Evolutionary conservation across 2,113 vertebrate genomes (phyloP).

Genomic region (Callospermophilus lateralis): DNA sequence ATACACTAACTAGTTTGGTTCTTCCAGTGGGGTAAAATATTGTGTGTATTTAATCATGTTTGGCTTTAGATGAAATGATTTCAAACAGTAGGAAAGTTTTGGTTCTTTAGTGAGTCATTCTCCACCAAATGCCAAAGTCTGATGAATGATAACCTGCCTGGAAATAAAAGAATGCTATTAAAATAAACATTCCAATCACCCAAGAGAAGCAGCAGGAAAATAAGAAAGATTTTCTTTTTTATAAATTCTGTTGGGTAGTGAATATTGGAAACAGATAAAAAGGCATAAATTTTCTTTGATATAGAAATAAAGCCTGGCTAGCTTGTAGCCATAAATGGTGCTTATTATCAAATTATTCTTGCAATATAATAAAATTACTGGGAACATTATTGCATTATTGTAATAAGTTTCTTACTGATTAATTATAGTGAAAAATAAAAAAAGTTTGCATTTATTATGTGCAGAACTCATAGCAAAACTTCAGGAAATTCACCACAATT

Average conservation of each 20-base stretch:
- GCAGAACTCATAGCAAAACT: not conserved
- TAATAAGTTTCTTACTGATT: constrained; percentile 42
- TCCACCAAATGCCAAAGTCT: constrained; percentile 46
- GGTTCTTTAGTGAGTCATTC: constrained; percentile 53
- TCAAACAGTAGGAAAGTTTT: constrained; percentile 66
- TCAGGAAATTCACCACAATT: not conserved
- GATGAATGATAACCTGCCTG: constrained; percentile 62
- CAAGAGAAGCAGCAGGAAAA: constrained; percentile 53
- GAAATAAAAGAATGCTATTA: constrained; percentile 54
- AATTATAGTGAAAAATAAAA: constrained; percentile 60
- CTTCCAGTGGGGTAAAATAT: constrained; percentile 56
- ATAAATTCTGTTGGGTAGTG: constrained; percentile 58
- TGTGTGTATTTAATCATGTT: constrained; percentile 63
- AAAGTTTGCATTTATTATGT: not conserved
- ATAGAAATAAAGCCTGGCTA: not conserved
- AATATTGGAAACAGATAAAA: constrained; percentile 70
- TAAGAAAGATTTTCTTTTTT: constrained; percentile 39
- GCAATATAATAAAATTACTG: constrained; percentile 39
- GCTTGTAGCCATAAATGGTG: constrained; percentile 32
- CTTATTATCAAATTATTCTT: constrained; percentile 62
- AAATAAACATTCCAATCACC: constrained; percentile 71
- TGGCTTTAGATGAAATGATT: constrained; percentile 64
- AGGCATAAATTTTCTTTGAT: constrained; percentile 48
- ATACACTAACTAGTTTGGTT: not conserved
- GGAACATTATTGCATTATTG: constrained; percentile 58